Evolutionary conservation across 1,140 invertebrate genomes (phyloP), one percentile per base, ranked within the genome.

Genomic region (Gerris buenoi): DNA sequence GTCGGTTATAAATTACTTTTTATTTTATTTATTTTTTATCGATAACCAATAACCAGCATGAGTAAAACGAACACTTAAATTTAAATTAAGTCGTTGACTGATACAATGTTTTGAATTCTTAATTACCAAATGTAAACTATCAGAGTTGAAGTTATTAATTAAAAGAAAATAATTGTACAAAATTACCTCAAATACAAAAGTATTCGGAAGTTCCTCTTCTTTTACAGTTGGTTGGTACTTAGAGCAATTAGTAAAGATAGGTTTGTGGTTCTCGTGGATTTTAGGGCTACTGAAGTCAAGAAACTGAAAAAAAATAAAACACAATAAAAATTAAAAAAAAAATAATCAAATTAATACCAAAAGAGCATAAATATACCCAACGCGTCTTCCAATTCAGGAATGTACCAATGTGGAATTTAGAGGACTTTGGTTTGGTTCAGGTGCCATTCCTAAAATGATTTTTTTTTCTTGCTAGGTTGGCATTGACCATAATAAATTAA

Each of bases 201-300:
- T 86, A 57, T 82, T 83, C 23, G 79, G 67, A 1, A 76, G 74
- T 72, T 85, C 80, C 73, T 88, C 86, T 75, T 90, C 88, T 71
- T 84, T 81, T 1, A 90, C 81, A 1, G 79, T 76, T 0, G 87
- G 86, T 65, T 79, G 81, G 72, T 89, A 89, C 71, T 77, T 80
- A 62, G 82, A 80, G 77, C 88, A 91, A 67, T 88, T 82, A 22
- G 79, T 82, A 75, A 91, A 90, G 28, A 85, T 80, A 0, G 88
- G 89, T 73, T 90, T 90, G 76, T 88, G 83, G 75, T 88, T 88
- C 75, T 86, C 81, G 27, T 77, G 68, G 5, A 14, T 26, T 59
- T 66, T n/a, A n/a, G n/a, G n/a, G n/a, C n/a, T n/a, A n/a, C n/a
- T n/a, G n/a, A n/a, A n/a, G n/a, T n/a, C n/a, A n/a, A n/a, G n/a